Evolutionary conservation across 1,140 invertebrate species (phyloP).

Genomic region (Drosophila sproati): DNA sequence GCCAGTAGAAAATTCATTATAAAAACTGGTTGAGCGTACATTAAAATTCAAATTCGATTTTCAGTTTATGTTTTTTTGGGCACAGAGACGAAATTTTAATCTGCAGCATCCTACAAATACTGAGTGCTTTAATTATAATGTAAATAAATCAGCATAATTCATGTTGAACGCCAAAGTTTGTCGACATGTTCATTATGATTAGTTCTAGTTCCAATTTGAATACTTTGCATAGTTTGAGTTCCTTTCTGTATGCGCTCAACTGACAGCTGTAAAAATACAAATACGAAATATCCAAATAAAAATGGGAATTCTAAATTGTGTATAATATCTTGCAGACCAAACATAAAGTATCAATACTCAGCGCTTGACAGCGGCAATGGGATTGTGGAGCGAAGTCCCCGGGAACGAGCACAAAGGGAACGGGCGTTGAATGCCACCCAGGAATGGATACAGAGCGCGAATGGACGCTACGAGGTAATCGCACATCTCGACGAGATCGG

Average conservation of each 20-base stretch:
- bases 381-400: slow-evolving; percentile 87
- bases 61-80: slow-evolving; percentile 5
- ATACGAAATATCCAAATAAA: too few relatives aligned
- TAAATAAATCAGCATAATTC: slow-evolving; percentile 35
- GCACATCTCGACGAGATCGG: slow-evolving; percentile 92
- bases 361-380: slow-evolving; percentile 87
- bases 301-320: background rate
- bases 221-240: slow-evolving; percentile 27
- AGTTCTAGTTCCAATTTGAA: slow-evolving; percentile 31
- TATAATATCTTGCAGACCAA: slow-evolving; percentile 65
- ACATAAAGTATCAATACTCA: slow-evolving; percentile 88
- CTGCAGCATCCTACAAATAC: slow-evolving; percentile 34
- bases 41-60: too few relatives aligned
- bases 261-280: background rate
- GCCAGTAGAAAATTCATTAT: too few relatives aligned
- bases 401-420: slow-evolving; percentile 88
- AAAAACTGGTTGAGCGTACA: too few relatives aligned
- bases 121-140: slow-evolving; percentile 12
- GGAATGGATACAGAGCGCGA: slow-evolving; percentile 88
- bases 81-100: slow-evolving; percentile 8
- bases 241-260: slow-evolving; percentile 34
- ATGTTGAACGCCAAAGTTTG: slow-evolving; percentile 24
- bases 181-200: slow-evolving; percentile 22
- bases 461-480: slow-evolving; percentile 89
- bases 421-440: slow-evolving; percentile 88